These are phyloP conservation scores for Charaxes varanes DNA, from an alignment of 1,140 invertebrate genomes.

Conservation along the genomic window DNA sequence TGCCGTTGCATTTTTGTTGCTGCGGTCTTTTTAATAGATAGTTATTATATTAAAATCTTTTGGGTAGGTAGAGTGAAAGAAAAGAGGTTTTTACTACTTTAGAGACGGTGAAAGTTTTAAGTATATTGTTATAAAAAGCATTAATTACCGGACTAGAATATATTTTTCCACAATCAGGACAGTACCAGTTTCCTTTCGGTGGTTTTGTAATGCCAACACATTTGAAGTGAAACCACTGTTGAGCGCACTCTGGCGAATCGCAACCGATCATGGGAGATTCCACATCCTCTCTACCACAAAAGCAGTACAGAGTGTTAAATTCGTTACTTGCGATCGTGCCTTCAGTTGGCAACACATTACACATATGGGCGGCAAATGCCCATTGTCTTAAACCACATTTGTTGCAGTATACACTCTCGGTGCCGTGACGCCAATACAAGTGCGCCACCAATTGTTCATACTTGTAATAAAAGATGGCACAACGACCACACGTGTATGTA, in stretches of 20 bases:
- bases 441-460: constrained; percentile 39
- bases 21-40: too few species aligned
- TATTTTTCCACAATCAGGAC: constrained; percentile 28
- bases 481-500: constrained; percentile 36
- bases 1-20: too few species aligned
- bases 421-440: constrained; percentile 47
- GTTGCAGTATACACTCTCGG: constrained; percentile 36
- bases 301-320: constrained; percentile 25
- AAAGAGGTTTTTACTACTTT: too few species aligned
- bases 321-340: constrained; percentile 17
- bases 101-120: too few species aligned
- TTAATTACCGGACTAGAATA: constrained; percentile 2
- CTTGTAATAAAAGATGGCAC: constrained; percentile 31
- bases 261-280: constrained; percentile 39
- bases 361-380: constrained; percentile 34
- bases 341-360: constrained; percentile 35
- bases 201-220: constrained; percentile 34
- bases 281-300: constrained; percentile 30
- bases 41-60: too few species aligned
- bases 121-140: too few species aligned
- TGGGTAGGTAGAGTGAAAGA: too few species aligned
- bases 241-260: constrained; percentile 27
- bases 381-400: constrained; percentile 34
- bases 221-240: constrained; percentile 42
- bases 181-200: constrained; percentile 36